These are phyloP conservation scores for Stegostoma tigrinum DNA, from an alignment of 2,113 vertebrate species.

Conservation along the genomic window DNA sequence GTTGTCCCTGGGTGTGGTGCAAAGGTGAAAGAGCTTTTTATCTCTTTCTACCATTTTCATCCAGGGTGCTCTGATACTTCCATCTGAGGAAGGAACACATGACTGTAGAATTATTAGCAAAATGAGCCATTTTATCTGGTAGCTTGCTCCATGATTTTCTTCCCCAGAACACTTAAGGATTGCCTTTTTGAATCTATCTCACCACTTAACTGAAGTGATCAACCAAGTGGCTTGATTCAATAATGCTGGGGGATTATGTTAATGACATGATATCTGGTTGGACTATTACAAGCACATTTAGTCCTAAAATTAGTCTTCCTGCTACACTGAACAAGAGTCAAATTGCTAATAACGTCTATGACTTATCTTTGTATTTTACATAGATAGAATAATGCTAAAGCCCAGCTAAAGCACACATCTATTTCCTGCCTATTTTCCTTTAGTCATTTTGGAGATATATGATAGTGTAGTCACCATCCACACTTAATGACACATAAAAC, in stretches of 20 bases:
- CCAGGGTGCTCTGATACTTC: neutral
- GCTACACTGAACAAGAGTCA: neutral
- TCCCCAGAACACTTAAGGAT: neutral
- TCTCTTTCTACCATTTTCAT: neutral
- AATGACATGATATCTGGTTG: neutral
- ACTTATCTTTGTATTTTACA: neutral
- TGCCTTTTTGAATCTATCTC: neutral
- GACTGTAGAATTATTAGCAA: neutral
- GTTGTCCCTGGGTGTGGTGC: neutral
- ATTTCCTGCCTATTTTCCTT: neutral
- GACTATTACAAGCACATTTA: neutral
- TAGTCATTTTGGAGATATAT: neutral
- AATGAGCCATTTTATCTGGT: neutral
- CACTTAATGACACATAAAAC: neutral
- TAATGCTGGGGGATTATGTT: neutral
- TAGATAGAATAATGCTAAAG: neutral
- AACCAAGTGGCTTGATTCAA: neutral
- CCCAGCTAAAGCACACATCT: neutral
- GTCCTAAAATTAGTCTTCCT: neutral
- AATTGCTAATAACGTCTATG: neutral
- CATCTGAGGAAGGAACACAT: neutral
- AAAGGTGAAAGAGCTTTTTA: neutral
- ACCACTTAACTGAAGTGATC: neutral
- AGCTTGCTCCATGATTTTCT: neutral
- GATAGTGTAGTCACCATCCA: neutral